Evolutionary conservation across 2,888 invertebrate genomes (phyloP).

Genomic region (Eupithecia dodoneata): DNA sequence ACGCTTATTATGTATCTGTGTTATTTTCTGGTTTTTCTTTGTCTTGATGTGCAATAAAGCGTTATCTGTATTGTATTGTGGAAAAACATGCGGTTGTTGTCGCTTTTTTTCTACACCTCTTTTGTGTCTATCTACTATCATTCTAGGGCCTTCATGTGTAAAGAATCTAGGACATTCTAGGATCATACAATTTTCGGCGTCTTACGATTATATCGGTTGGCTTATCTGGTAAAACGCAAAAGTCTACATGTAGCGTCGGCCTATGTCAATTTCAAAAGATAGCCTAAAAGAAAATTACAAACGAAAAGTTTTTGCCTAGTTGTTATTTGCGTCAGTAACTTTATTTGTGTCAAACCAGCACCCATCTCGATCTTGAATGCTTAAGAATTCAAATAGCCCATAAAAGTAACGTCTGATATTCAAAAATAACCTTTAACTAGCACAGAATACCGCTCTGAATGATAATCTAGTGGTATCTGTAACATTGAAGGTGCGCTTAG

Average conservation of each 20-base stretch:
- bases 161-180: background rate
- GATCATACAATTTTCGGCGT: background rate
- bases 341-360: conserved; percentile 13
- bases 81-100: background rate
- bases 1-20: too few relatives aligned
- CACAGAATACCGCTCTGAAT: conserved; percentile 38
- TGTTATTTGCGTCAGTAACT: background rate
- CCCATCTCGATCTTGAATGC: conserved; percentile 7
- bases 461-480: conserved; percentile 56
- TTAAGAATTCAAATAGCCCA: conserved; percentile 11
- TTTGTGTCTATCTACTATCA: background rate
- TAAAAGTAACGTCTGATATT: background rate
- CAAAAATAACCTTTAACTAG: conserved; percentile 12
- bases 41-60: too few relatives aligned
- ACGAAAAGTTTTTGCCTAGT: background rate
- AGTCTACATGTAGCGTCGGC: background rate
- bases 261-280: background rate
- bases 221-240: background rate
- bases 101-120: background rate
- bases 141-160: background rate
- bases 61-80: too few relatives aligned
- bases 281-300: background rate
- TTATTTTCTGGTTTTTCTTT: too few relatives aligned
- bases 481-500: conserved; percentile 58
- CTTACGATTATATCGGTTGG: background rate